Evolutionary conservation across 2,113 vertebrate genomes (phyloP), one percentile per base, ranked within the genome.

Genomic region (Alligator sinensis): DNA sequence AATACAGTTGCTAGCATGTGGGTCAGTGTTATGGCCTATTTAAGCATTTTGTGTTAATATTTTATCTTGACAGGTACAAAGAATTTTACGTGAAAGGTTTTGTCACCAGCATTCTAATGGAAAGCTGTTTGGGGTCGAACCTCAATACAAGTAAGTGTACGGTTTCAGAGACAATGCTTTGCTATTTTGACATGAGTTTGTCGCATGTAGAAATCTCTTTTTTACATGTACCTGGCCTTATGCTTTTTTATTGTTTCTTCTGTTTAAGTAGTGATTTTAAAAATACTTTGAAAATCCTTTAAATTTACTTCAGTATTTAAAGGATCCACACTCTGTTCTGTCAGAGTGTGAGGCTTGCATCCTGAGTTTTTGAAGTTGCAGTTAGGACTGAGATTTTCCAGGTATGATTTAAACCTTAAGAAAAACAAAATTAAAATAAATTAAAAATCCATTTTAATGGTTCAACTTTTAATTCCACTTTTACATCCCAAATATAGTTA

Each of bases 71-170:
- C 55, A 99, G 99, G 97, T 98, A 77, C 99, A 99, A 34, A 97
- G 88, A 91, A 80, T 98, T 66, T 95, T 99, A n/a, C 98, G 99
- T 89, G 98, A 98, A 96, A 98, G 99, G 22, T 97, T 99, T 88
- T 99, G 99, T 91, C 97, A 97, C 61, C 96, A 95, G 80, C 89
- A 22, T 92, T 94, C 97, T 57, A 96, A 98, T 30, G 97, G 96
- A 60, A 98, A 95, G 28, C 97, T 98, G 0, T 98, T 98, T 95
- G 99, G 98, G 88, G 15, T 98, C 62, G 98, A 99, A 4, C 97
- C 98, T 58, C 99, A 99, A 80, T 98, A 99, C 97, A 99, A 98
- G 99, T 99, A 97, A 80, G 99, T 9, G 57, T 75, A 22, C 72
- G 47, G 27, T 3, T 16, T 55, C 4, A 30, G 25, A 9, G 3